Evolutionary conservation across 2,888 invertebrate genomes (phyloP), one percentile per base, ranked within the genome.

Genomic region (Chrysolina americana): DNA sequence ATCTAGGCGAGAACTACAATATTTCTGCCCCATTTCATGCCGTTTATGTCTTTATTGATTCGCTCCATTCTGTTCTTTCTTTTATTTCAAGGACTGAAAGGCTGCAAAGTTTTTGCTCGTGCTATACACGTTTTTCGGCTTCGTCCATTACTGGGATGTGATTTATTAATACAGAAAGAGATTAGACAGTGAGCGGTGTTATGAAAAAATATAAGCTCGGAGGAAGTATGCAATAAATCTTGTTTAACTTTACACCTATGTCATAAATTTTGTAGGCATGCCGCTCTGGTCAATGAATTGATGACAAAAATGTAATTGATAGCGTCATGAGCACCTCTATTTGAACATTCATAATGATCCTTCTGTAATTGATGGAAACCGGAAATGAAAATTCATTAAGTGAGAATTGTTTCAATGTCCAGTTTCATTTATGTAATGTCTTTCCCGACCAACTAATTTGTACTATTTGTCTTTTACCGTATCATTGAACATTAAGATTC

Each of bases 191-290:
- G 71, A 71, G 70, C 41, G 41, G 65, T 68, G 44, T 78, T 76
- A 78, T 78, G 78, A 78, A 78, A 78, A 78, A 78, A 74, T 75
- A 78, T 75, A 76, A 75, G 62, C 78, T 71, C 65, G 21, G 68
- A 68, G 59, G 71, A 76, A 76, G 75, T 75, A 69, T 69, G 44
- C 59, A 41, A 78, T 78, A 78, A 78, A 78, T 78, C 78, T 76
- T 76, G 48, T 76, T 78, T 76, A 76, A 73, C 76, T 75, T 75
- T 59, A 59, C 66, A 36, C 59, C 59, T 36, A 59, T 36, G 59
- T 59, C 59, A 59, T 59, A 59, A 59, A 28, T 59, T 28, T n/a
- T 28, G 28, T n/a, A 36, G n/a, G 17, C 28, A 59, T 28, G 28
- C 28, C 9, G 59, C 36, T 36, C 23, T 59, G n/a, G 59, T 59